A percentile compares a stretch with the other conserved stretches of the same genome.
These are phyloP conservation scores for Puntigrus tetrazona DNA, from an alignment of 2,113 vertebrate genomes.

Conservation along the genomic window DNA sequence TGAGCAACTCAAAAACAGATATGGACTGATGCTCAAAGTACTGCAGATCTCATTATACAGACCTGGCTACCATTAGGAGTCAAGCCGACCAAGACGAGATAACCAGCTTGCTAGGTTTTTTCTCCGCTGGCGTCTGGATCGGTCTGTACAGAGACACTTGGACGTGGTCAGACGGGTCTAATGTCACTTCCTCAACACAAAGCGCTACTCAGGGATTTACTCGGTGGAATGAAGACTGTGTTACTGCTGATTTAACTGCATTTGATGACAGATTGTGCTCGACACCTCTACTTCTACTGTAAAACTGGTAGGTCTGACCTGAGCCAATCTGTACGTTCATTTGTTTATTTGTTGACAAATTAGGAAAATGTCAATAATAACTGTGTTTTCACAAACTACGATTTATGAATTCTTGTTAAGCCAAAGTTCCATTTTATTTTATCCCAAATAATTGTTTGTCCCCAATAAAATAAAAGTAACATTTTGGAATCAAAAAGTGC, in stretches of 20 bases:
- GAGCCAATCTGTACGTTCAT: too few relatives aligned
- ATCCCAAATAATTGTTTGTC: too few relatives aligned
- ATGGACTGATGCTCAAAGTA: background rate
- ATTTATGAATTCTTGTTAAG: too few relatives aligned
- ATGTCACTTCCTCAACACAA: background rate
- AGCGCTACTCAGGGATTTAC: background rate
- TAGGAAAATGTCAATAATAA: too few relatives aligned
- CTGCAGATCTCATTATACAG: slow-evolving; percentile 4
- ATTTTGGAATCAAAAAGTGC: too few relatives aligned
- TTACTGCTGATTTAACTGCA: accelerated
- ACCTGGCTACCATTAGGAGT: background rate
- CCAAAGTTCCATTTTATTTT: too few relatives aligned
- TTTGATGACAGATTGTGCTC: background rate
- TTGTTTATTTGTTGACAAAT: too few relatives aligned
- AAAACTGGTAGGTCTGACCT: too few relatives aligned
- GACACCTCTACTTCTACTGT: too few relatives aligned
- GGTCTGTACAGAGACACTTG: background rate
- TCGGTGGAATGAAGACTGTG: accelerated
- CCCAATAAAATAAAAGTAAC: too few relatives aligned
- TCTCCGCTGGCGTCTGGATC: background rate
- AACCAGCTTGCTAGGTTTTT: background rate
- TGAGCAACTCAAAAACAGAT: background rate
- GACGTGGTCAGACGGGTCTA: background rate
- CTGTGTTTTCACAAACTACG: too few relatives aligned
- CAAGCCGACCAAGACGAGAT: background rate